Conservation (phyloP, 1,140 invertebrate genomes). For the Copidosoma floridanum region DNA sequence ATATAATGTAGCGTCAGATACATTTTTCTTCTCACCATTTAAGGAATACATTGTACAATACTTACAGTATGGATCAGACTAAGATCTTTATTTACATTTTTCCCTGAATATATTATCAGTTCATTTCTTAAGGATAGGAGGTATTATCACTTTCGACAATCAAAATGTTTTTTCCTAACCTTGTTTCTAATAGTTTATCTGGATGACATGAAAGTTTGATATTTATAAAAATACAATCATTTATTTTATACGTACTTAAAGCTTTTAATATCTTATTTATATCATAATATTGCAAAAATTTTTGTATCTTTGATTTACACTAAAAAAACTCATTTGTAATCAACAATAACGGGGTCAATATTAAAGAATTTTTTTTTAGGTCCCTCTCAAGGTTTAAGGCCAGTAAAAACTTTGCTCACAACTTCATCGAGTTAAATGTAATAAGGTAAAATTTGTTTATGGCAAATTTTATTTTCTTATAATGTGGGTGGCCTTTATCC, state of each 20-base stretch:
- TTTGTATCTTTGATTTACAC: slow-evolving; percentile 21
- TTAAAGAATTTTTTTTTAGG: slow-evolving; percentile 33
- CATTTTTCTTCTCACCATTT: background rate
- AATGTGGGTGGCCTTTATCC: slow-evolving; percentile 43
- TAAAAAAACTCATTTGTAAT: slow-evolving; percentile 36
- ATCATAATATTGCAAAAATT: slow-evolving; percentile 1
- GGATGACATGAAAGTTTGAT: slow-evolving; percentile 29
- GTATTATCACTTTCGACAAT: background rate
- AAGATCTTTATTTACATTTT: background rate
- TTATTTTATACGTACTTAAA: background rate
- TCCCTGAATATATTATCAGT: background rate
- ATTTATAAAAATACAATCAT: slow-evolving; percentile 25
- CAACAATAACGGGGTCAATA: slow-evolving; percentile 25
- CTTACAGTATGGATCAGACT: background rate
- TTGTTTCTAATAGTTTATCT: background rate
- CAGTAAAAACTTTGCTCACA: slow-evolving; percentile 41
- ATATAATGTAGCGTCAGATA: slow-evolving; percentile 34
- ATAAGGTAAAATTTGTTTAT: slow-evolving; percentile 37
- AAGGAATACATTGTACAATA: slow-evolving; percentile 4
- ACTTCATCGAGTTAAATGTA: slow-evolving; percentile 34
- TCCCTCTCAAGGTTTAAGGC: slow-evolving; percentile 38
- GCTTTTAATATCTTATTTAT: background rate
- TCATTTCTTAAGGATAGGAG: background rate
- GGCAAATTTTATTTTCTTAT: slow-evolving; percentile 34
- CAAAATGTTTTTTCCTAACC: background rate